Conservation (phyloP, 2,797 vertebrate species). For the Amblyraja radiata region DNA sequence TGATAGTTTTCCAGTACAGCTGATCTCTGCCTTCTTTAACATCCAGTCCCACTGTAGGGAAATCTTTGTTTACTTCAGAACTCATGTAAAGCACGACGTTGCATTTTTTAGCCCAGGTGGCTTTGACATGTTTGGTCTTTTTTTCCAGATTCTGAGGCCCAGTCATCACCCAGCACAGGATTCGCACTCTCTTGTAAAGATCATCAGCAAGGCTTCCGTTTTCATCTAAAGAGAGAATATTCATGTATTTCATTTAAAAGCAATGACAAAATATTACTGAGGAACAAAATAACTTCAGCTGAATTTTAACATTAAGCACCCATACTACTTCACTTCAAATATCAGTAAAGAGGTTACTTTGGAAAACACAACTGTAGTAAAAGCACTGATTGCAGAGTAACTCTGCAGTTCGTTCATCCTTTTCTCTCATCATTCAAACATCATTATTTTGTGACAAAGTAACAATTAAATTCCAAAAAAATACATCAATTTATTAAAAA, state of each 20-base stretch:
- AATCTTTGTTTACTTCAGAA: slow-evolving; percentile 69
- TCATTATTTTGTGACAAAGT: not conserved
- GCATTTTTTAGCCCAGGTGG: slow-evolving; percentile 75
- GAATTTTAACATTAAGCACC: too few relatives aligned
- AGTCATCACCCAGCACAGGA: slow-evolving; percentile 89
- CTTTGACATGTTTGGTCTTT: slow-evolving; percentile 69
- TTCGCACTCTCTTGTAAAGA: slow-evolving; percentile 57
- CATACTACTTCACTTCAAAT: too few relatives aligned
- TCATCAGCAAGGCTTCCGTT: slow-evolving; percentile 53
- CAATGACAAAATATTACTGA: not conserved
- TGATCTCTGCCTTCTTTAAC: slow-evolving; percentile 79
- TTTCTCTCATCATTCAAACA: not conserved
- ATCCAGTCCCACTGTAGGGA: slow-evolving; percentile 75
- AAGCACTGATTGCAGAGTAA: not conserved
- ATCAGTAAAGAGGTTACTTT: not conserved
- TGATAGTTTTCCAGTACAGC: slow-evolving; percentile 87
- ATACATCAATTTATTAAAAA: not conserved
- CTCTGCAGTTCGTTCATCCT: not conserved
- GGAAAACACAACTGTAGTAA: not conserved
- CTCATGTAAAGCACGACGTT: slow-evolving; percentile 81
- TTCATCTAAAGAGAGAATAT: slow-evolving; percentile 52
- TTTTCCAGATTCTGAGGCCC: slow-evolving; percentile 71
- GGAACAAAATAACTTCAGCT: not conserved
- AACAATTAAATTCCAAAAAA: not conserved
- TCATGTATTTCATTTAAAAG: not conserved